A percentile compares a stretch with the other conserved stretches of the same genome.
These are phyloP conservation scores for Dryococelus australis DNA, from an alignment of 2,888 invertebrate species.

Conservation along the genomic window DNA sequence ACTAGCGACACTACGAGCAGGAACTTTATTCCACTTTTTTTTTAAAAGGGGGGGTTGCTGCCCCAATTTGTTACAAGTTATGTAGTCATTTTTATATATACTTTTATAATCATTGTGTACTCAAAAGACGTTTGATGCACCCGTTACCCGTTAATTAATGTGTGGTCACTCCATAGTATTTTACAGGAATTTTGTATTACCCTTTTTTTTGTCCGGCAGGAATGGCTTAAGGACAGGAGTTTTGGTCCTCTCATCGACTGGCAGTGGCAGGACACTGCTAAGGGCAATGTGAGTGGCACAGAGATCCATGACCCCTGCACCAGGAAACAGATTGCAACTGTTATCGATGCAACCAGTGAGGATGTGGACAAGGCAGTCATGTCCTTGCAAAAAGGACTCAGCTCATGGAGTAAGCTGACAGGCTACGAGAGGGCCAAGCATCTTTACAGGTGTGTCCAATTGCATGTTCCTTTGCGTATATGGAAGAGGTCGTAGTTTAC, in stretches of 20 bases:
- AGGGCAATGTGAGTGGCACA: slow-evolving; percentile 12
- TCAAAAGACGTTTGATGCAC: too few relatives aligned
- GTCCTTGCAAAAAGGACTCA: slow-evolving; percentile 44
- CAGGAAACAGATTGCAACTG: slow-evolving; percentile 43
- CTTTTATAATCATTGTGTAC: too few relatives aligned
- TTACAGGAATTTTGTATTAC: too few relatives aligned
- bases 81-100: too few relatives aligned
- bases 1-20: too few relatives aligned
- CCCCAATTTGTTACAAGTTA: too few relatives aligned
- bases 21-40: too few relatives aligned
- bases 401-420: slow-evolving; percentile 46
- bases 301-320: slow-evolving; percentile 40
- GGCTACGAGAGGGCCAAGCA: slow-evolving; percentile 51
- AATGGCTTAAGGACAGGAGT: slow-evolving; percentile 51
- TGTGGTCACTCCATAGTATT: too few relatives aligned
- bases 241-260: slow-evolving; percentile 49
- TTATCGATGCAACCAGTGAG: slow-evolving; percentile 46
- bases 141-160: too few relatives aligned
- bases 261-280: not conserved
- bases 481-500: too few relatives aligned
- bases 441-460: slow-evolving; percentile 51
- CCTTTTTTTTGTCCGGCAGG: too few relatives aligned
- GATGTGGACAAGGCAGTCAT: slow-evolving; percentile 51
- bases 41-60: too few relatives aligned
- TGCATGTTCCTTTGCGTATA: not conserved